phyloP scores from a whole-genome alignment of 2,888 invertebrate genomes.

The Caenorhabditis doughertyi region DNA sequence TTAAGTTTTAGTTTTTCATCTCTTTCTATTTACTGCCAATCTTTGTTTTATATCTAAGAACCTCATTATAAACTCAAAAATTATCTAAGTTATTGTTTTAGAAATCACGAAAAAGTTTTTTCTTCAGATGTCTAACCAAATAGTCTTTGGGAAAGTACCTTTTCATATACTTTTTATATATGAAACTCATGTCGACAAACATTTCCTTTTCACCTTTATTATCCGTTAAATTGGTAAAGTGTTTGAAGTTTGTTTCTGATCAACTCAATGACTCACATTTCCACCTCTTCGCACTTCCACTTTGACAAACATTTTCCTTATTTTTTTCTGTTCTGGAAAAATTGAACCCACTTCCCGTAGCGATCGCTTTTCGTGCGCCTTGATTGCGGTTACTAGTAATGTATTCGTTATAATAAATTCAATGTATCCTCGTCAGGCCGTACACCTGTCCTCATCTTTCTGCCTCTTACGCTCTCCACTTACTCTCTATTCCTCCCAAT shows the following conservation, averaged over 20 bases:
- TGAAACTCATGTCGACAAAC: constrained; percentile 29
- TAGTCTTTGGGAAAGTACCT: not conserved
- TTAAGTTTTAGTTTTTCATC: too few species aligned
- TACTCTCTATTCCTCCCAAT: constrained; percentile 46
- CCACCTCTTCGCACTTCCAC: constrained; percentile 34
- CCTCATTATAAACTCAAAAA: too few species aligned
- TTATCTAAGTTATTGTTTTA: too few species aligned
- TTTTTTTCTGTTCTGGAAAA: constrained; percentile 8
- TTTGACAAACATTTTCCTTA: constrained; percentile 30
- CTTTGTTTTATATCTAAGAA: too few species aligned
- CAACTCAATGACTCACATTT: constrained; percentile 45
- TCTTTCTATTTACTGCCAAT: too few species aligned
- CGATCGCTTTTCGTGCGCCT: constrained; percentile 19
- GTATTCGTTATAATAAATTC: constrained; percentile 60
- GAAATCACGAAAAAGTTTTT: not conserved
- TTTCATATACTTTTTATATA: not conserved
- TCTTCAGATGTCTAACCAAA: not conserved
- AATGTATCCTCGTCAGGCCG: constrained; percentile 46
- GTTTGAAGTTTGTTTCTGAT: constrained; percentile 47
- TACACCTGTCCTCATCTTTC: constrained; percentile 59
- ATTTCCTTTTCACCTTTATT: constrained; percentile 6
- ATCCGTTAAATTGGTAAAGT: constrained; percentile 38
- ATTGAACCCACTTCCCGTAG: constrained; percentile 30
- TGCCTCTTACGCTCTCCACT: constrained; percentile 30
- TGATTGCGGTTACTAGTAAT: constrained; percentile 51